Evolutionary conservation across 2,888 invertebrate genomes (phyloP).

Genomic region (Branchipolynoe longqiensis): DNA sequence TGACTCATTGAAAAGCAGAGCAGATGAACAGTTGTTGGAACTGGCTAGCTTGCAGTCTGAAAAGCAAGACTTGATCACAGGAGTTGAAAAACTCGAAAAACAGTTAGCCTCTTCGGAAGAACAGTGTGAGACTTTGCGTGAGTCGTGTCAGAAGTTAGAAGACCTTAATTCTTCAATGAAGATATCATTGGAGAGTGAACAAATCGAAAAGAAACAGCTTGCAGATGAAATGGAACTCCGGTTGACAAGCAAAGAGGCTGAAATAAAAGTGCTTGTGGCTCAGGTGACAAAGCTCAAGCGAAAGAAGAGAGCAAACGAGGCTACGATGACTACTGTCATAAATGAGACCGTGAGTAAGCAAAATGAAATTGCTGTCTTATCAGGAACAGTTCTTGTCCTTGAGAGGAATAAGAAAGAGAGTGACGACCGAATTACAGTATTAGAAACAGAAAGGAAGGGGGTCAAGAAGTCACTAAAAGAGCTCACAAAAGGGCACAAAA

Average conservation of each 20-base stretch:
- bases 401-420: neutral
- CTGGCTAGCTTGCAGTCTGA: neutral
- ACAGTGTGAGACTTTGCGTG: neutral
- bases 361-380: neutral
- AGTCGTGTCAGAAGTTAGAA: neutral
- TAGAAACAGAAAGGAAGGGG: neutral
- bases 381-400: neutral
- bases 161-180: neutral
- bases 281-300: neutral
- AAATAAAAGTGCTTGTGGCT: neutral
- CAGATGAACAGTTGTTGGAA: neutral
- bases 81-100: neutral
- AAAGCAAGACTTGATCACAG: neutral
- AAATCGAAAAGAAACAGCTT: neutral
- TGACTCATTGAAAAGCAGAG: neutral
- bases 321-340: neutral
- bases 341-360: neutral
- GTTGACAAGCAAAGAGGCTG: neutral
- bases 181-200: neutral
- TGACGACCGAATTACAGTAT: neutral
- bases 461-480: neutral
- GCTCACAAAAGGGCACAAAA: neutral
- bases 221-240: neutral
- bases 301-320: neutral
- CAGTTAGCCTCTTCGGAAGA: neutral